Evolutionary conservation across 2,888 invertebrate genomes (phyloP), one percentile per base, ranked within the genome.

Genomic region (Parochlus steinenii): DNA sequence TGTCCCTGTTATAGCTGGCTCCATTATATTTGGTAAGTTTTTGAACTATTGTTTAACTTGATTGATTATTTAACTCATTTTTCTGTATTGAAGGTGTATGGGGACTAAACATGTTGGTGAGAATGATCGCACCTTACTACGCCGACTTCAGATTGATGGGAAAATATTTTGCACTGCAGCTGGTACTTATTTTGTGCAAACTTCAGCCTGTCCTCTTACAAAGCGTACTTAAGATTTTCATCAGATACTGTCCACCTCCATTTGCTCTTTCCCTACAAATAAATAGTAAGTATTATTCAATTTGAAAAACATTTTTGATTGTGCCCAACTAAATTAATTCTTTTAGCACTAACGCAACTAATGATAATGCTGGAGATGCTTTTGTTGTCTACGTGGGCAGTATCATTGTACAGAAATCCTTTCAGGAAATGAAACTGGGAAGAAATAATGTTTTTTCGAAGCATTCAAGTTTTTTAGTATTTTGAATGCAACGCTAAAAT

Each of bases 131-230:
- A 10, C 36, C 36, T 30, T 36, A 36, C 14, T 36, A 30, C 22
- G 6, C 16, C 3, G 25, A 36, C 22, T 18, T 36, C 10, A 36
- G 30, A 23, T 14, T 36, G 10, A 10, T 36, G 3, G 30, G 30
- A 14, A 36, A 36, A 22, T 36, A 30, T 17, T 12, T 36, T 7
- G 18, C 28, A 7, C 30, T 36, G 10, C 36, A 36, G 30, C 12
- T 36, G 5, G 36, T 36, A 4, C 30, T 36, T 23, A 23, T 36
- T 8, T 36, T 30, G 11, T 36, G 36, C 11, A 36, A 36, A 14
- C 18, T 36, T 24, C 36, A 36, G 20, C 36, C 36, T 10, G 8
- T 30, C 2, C n/a, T 36, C 7, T 14, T 36, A 6, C 17, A 36
- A 14, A 7, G 29, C 11, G 25, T 36, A 17, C 12, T 36, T 15